Evolutionary conservation across 2,797 vertebrate genomes (phyloP).

Genomic region (Galagoides demidoff): DNA sequence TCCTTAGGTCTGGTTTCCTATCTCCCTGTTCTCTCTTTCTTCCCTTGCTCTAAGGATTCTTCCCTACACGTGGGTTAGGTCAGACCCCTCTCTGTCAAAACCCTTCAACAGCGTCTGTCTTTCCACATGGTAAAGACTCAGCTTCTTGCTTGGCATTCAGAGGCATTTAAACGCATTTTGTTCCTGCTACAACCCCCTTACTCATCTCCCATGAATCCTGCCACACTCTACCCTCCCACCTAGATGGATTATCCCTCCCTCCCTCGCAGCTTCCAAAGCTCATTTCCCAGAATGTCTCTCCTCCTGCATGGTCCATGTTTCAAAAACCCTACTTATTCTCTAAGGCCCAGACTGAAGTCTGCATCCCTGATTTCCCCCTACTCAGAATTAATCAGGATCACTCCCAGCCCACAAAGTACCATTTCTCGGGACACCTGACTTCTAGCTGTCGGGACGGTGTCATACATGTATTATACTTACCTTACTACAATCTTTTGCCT

Average conservation of each 20-base stretch:
- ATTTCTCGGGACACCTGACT: neutral
- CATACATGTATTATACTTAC: neutral
- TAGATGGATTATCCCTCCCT: neutral
- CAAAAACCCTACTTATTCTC: constrained; percentile 1
- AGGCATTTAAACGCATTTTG: neutral
- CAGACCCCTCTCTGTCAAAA: neutral
- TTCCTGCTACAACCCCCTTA: neutral
- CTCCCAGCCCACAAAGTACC: neutral
- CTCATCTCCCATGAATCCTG: neutral
- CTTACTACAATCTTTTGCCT: neutral
- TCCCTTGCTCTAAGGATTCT: neutral
- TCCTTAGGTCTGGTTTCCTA: neutral
- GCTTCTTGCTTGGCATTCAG: neutral
- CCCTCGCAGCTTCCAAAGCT: neutral
- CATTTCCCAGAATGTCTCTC: neutral
- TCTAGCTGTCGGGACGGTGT: neutral
- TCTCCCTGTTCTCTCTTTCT: neutral
- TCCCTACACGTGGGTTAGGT: neutral
- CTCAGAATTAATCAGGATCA: neutral
- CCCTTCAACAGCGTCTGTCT: neutral
- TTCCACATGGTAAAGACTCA: neutral
- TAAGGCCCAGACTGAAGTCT: neutral
- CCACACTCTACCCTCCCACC: neutral
- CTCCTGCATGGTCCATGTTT: neutral
- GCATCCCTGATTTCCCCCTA: neutral